These are phyloP conservation scores for Pseudococcus jackbeardsleyi DNA, from an alignment of 2,888 invertebrate species.

Conservation along the genomic window DNA sequence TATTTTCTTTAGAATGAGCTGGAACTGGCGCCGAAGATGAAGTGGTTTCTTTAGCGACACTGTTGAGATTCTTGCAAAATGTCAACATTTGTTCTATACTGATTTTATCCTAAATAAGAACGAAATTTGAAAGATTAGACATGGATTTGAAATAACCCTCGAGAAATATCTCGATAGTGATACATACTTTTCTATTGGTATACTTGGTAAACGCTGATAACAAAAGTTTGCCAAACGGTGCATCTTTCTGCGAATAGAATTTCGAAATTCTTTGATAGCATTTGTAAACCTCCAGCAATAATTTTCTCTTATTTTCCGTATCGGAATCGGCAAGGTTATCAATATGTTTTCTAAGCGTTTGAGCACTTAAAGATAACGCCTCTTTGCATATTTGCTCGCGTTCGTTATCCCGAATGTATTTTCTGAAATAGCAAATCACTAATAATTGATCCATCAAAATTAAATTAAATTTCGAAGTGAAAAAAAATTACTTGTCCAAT, in stretches of 20 bases:
- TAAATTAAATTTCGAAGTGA: neutral
- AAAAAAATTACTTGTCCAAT: slow-evolving; percentile 79
- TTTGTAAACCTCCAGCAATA: slow-evolving; percentile 66
- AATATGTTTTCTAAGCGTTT: slow-evolving; percentile 74
- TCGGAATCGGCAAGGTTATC: slow-evolving; percentile 44
- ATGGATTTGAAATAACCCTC: too few species aligned
- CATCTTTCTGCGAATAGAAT: slow-evolving; percentile 53
- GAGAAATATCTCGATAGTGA: too few species aligned
- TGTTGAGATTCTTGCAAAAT: slow-evolving; percentile 46
- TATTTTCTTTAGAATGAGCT: neutral
- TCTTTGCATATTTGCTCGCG: slow-evolving; percentile 84
- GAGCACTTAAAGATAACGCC: slow-evolving; percentile 81
- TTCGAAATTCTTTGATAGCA: slow-evolving; percentile 64
- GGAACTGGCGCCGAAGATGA: neutral
- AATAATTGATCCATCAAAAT: neutral
- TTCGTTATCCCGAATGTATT: slow-evolving; percentile 88
- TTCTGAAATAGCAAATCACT: slow-evolving; percentile 71
- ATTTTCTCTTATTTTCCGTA: slow-evolving; percentile 64
- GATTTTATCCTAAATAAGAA: slow-evolving; percentile 43
- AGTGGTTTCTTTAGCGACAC: neutral
- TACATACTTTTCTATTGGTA: slow-evolving; percentile 64
- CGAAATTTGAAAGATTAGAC: neutral
- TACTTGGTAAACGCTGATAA: slow-evolving; percentile 63
- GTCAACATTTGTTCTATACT: slow-evolving; percentile 50
- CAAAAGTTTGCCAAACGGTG: slow-evolving; percentile 64